phyloP scores from a whole-genome alignment of 2,888 invertebrate species.

The Diarsia rubi region DNA sequence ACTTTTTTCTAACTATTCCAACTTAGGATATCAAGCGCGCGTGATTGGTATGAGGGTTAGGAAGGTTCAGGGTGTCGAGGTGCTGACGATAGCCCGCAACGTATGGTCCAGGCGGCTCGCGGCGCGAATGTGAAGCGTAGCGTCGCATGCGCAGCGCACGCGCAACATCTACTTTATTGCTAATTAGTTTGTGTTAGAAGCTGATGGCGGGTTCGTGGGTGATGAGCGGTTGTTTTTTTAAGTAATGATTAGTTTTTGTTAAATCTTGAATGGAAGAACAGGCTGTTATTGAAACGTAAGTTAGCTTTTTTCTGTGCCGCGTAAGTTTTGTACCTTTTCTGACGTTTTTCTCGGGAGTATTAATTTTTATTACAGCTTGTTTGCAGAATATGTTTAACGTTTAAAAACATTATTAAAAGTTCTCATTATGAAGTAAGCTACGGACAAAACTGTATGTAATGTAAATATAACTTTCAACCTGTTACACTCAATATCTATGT shows the following conservation, averaged over 20 bases:
- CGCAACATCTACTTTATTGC: constrained; percentile 81
- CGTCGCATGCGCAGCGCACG: constrained; percentile 83
- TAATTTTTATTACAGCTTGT: not conserved
- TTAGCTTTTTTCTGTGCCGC: not conserved
- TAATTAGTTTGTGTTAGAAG: constrained; percentile 81
- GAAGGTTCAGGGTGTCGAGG: constrained; percentile 78
- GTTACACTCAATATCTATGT: not conserved
- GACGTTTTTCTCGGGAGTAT: not conserved
- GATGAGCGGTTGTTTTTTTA: not conserved
- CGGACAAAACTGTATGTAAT: too few species aligned
- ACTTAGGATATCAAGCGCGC: constrained; percentile 41
- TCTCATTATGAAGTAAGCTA: not conserved
- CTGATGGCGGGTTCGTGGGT: constrained; percentile 64
- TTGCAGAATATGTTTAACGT: not conserved
- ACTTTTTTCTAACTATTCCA: constrained; percentile 24
- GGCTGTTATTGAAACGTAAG: not conserved
- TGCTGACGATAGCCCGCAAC: constrained; percentile 75
- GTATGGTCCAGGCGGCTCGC: constrained; percentile 84
- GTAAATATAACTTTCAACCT: not conserved
- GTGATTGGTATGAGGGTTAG: constrained; percentile 39
- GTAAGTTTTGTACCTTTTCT: not conserved
- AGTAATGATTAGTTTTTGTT: not conserved
- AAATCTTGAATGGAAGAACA: not conserved
- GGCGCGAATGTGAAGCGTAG: constrained; percentile 88
- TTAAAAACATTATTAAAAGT: not conserved